Evolutionary conservation across 2,797 vertebrate genomes (phyloP), one percentile per base, ranked within the genome.

Genomic region (Diplodus puntazzo): DNA sequence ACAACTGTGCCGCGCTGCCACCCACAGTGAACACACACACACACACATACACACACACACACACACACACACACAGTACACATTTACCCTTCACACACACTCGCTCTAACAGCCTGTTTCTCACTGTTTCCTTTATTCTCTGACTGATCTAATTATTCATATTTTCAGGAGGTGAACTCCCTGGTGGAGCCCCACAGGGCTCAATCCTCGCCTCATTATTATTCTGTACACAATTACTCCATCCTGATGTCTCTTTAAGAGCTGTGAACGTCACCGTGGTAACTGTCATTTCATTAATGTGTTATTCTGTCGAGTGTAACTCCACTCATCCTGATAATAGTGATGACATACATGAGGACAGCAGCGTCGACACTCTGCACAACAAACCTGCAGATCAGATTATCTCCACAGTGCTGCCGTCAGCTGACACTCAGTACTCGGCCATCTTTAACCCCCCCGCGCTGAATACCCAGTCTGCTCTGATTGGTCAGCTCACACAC

Each of bases 1-100:
- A 90, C 90, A 93, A 91, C 91, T 92, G 89, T 84, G 79, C 78
- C 16, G 73, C 71, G 43, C 68, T 57, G 45, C 91, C 92, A 93
- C 92, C 88, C 90, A 93, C 88, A 84, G 50, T 81, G 77, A 34
- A 9, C 34, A 34, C 34, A 34, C 34, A 34, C 34, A 34, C 34
- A 9, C 34, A 34, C 34, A 34, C 34, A 34, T 8, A 34, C 34
- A 9, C 34, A 34, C 34, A 34, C 34, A 34, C 34, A 34, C 34
- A 9, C 34, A 34, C 34, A 34, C 34, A 34, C 34, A 34, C 34
- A 61, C 25, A 66, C 55, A 4, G 54, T 54, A 69, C 60, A 78
- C 73, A 60, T 57, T 75, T 75, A 77, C 43, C 57, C 64, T 82
- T 75, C 60, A 61, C 43, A 67, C 63, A 74, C 48, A 54, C 30